Conservation (phyloP, 1,140 invertebrate species). For the Cyrtorhinus lividipennis region DNA sequence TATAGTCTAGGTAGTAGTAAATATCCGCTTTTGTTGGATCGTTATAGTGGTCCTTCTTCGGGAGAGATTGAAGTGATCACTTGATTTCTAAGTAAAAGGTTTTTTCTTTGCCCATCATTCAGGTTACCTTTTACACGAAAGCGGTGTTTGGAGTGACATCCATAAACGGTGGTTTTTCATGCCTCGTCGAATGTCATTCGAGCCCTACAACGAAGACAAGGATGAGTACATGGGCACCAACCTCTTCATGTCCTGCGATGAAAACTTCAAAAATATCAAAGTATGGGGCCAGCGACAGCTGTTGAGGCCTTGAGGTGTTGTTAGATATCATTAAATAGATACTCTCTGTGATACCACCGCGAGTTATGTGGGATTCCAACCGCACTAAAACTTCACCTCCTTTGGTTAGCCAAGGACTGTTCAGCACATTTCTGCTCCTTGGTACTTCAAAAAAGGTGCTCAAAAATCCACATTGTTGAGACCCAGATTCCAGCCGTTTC, state of each 20-base stretch:
- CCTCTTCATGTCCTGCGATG: constrained; percentile 68
- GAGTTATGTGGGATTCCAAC: background rate
- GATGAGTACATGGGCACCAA: constrained; percentile 90
- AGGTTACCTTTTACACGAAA: constrained; percentile 96
- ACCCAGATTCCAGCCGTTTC: too few relatives aligned
- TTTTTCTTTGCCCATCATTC: constrained; percentile 24
- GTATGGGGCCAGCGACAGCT: constrained; percentile 30
- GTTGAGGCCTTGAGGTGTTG: background rate
- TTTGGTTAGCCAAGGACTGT: background rate
- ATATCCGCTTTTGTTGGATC: too few relatives aligned
- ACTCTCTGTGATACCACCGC: background rate
- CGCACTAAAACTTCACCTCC: background rate
- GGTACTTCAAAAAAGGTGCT: too few relatives aligned
- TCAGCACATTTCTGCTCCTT: background rate
- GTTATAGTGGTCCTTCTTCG: too few relatives aligned
- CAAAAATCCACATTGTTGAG: too few relatives aligned
- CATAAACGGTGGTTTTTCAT: constrained; percentile 87
- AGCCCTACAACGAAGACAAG: constrained; percentile 75
- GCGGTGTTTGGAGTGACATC: constrained; percentile 72
- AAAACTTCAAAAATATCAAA: constrained; percentile 57
- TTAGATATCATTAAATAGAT: too few relatives aligned
- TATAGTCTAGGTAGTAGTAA: too few relatives aligned
- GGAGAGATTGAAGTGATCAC: too few relatives aligned
- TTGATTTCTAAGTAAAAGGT: too few relatives aligned
- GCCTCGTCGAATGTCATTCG: constrained; percentile 73